Evolutionary conservation across 2,113 vertebrate species (phyloP), one percentile per base, ranked within the genome.

Genomic region (Cavia porcellus): DNA sequence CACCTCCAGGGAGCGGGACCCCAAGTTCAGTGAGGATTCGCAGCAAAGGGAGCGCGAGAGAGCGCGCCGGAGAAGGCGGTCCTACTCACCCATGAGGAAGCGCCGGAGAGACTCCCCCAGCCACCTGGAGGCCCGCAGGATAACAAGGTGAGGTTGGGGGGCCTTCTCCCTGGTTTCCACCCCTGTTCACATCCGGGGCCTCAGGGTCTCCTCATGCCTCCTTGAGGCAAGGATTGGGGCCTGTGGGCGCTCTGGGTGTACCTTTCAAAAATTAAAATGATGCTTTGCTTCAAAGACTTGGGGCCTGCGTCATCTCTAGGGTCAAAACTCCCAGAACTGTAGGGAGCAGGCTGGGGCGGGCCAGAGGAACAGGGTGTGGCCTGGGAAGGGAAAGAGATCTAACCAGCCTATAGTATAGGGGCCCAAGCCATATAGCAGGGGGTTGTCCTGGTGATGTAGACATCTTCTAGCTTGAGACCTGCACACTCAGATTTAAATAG

Each of bases 71-170:
- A 98, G 99, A 52, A 98, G 98, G 5, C 98, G 98, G 80, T 99
- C 99, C 80, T 99, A 99, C 87, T 99, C 99, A 0, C 99, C 99
- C 8, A 99, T 99, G 98, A 99, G 99, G 97, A 99, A 99, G 79
- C 99, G 99, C 94, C 98, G 99, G 97, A 99, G 99, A 98, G 99
- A 99, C 98, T 99, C 99, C 2, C 99, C 99, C 5, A 99, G 99
- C 96, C 99, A 99, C 98, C 99, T 99, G 3, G 99, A 99, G 98
- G 99, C 99, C 8, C 98, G 99, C 10, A 99, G 99, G 97, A 99
- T 99, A 93, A 99, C 99, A 30, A 99, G 99, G 99, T 99, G 86
- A 89, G 88, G 74, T 74, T n/a, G 0, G 3, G 30, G 13, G 61
- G 3, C 38, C n/a, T 64, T 30, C 89, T 14, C 95, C 98, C 98